Percentiles rank a stretch among this genome's conserved stretches.
phyloP scores from a whole-genome alignment of 2,797 vertebrate species.

The Podarcis siculus region DNA sequence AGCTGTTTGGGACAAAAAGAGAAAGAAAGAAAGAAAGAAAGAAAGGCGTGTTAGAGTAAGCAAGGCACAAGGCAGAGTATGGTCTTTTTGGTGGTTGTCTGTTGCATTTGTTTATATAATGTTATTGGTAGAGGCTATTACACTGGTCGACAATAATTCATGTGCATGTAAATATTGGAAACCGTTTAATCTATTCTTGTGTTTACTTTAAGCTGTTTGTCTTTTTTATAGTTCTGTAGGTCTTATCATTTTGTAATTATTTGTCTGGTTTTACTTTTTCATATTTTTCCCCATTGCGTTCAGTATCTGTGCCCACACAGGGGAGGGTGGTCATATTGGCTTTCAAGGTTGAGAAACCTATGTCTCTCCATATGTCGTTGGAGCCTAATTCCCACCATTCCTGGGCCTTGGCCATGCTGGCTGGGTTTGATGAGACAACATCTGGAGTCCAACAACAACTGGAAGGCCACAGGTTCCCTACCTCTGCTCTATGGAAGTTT shows the following conservation, averaged over 20 bases:
- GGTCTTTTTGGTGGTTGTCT: not conserved
- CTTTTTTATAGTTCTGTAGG: not conserved
- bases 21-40: not conserved
- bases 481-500: not conserved
- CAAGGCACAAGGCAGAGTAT: not conserved
- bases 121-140: not conserved
- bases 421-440: too few relatives aligned
- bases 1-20: not conserved
- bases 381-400: not conserved
- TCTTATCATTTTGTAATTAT: constrained; percentile 4
- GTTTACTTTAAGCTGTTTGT: not conserved
- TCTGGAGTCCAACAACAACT: not conserved
- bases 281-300: not conserved
- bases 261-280: not conserved
- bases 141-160: not conserved
- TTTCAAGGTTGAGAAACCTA: not conserved
- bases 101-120: not conserved
- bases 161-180: not conserved
- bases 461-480: not conserved
- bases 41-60: not conserved
- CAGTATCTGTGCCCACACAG: not conserved
- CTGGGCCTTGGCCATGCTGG: too few relatives aligned
- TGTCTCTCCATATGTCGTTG: not conserved
- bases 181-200: not conserved
- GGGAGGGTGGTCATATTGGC: not conserved